Base-by-base conservation (phyloP, 2,888 invertebrate species). In the Andrena dorsata region DNA sequence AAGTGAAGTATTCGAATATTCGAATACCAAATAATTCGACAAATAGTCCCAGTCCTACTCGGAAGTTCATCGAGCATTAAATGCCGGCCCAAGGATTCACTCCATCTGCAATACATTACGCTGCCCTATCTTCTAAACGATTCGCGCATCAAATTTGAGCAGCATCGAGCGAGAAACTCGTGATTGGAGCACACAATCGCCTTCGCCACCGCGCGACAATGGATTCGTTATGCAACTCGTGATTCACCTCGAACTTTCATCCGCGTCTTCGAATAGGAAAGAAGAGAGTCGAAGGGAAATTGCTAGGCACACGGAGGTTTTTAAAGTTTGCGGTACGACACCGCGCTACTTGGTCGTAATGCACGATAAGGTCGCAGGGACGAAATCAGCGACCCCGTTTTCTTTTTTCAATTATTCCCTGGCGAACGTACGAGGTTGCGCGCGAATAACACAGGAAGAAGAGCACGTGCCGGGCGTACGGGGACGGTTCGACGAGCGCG, bases 401-500 rank as follows among this genome's bases (percentile, higher is more conserved):
- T n/a, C 41, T 20, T 30, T 4, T 4, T 26, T 16, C 53, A 41
- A 41, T n/a, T 20, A 56, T 32, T 66, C 32, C 51, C 23, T 53
- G 10, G 26, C 7, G 4, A 30, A 35, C 4, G 16, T 20, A 16
- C 61, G 32, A 58, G 41, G 41, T 16, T 5, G 41, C 41, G 41
- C 41, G 41, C 28, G 20, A 69, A 79, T 79, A 76, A 79, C 41
- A 8, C 47, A 6, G 63, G 69, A 79, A 79, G 69, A 23, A 28
- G 20, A 32, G 5, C 63, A 68, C 61, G 30, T 5, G 72, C 53
- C 32, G 30, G 56, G 71, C 47, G 60, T 23, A n/a, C 28, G 16
- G 10, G 20, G 61, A n/a, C 65, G 47, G 74, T 69, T 79, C 65
- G 80, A 79, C 68, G 80, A 79, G 72, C 78, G 58, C 47, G 0